Base-by-base conservation (phyloP, 2,888 invertebrate genomes). In the Villa cingulata region DNA sequence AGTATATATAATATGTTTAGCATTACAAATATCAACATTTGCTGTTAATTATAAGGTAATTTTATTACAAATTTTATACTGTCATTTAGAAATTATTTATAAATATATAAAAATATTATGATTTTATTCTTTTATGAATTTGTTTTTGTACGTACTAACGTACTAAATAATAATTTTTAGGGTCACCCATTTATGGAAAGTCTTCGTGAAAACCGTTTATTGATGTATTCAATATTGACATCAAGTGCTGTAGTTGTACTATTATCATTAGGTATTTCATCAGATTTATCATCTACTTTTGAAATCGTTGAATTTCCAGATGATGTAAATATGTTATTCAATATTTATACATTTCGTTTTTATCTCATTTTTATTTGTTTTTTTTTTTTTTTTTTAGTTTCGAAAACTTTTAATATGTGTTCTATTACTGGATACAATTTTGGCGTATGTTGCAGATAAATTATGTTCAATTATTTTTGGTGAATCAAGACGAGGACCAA, bases 141-240 rank as follows among this genome's bases (percentile, higher is more conserved):
- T n/a, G n/a, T n/a, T n/a, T n/a, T n/a, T n/a, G n/a, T n/a, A n/a
- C n/a, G n/a, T n/a, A n/a, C n/a, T n/a, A n/a, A n/a, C n/a, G n/a
- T n/a, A n/a, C n/a, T n/a, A n/a, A n/a, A n/a, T n/a, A n/a, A n/a
- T n/a, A n/a, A n/a, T n/a, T n/a, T n/a, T 4, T 65, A 96, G 95
- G 98, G 98, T 7, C 86, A 91, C 66, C 98, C 98, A 3, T 99
- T 91, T 64, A 99, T 99, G 98, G 96, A 97, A 69, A 89, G 92
- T 61, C 72, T 99, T 45, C 73, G 74, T 41, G 89, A 94, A 67
- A 98, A 99, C 72, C 86, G 85, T 63, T 83, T 92, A 4, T 74
- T 99, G 54, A 70, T 97, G 60, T 95, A 90, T 73, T 94, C 95
- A 62, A 78, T 98, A 53, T 56, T 89, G 50, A 74, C 83, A 53